A percentile compares a stretch with the other conserved stretches of the same genome.
phyloP scores from a whole-genome alignment of 2,797 vertebrate genomes.

The Amblyraja radiata region DNA sequence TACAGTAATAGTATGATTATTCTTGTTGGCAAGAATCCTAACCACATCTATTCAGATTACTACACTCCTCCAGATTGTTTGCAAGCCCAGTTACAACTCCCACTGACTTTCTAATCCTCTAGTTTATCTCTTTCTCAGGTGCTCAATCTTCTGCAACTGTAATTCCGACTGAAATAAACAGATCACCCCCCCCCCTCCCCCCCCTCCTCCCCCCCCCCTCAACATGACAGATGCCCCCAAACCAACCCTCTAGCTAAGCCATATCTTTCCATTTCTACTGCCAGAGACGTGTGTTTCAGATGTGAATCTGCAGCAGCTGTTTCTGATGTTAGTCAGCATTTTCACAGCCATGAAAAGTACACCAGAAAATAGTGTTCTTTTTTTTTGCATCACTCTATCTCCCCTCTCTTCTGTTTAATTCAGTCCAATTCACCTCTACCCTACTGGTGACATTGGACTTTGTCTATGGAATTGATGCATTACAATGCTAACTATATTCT shows the following conservation, averaged over 20 bases:
- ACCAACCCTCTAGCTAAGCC: too few species aligned
- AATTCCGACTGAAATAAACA: constrained; percentile 25
- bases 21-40: constrained; percentile 26
- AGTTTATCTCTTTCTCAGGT: constrained; percentile 26
- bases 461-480: too few species aligned
- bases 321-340: neutral
- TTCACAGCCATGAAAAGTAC: neutral
- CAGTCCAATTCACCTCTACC: neutral
- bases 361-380: too few species aligned
- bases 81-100: constrained; percentile 35
- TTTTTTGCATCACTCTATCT: too few species aligned
- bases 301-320: neutral
- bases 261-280: neutral
- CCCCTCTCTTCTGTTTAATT: neutral
- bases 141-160: constrained; percentile 11
- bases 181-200: too few species aligned
- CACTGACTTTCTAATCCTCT: constrained; percentile 32
- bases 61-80: constrained; percentile 25
- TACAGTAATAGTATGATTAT: constrained; percentile 20
- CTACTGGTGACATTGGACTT: too few species aligned
- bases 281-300: neutral
- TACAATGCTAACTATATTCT: too few species aligned
- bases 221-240: neutral
- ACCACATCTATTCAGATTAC: constrained; percentile 31
- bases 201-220: neutral